Percentiles rank a stretch among this genome's conserved stretches.
These are phyloP conservation scores for Myopa testacea DNA, from an alignment of 2,888 invertebrate species.

Conservation along the genomic window DNA sequence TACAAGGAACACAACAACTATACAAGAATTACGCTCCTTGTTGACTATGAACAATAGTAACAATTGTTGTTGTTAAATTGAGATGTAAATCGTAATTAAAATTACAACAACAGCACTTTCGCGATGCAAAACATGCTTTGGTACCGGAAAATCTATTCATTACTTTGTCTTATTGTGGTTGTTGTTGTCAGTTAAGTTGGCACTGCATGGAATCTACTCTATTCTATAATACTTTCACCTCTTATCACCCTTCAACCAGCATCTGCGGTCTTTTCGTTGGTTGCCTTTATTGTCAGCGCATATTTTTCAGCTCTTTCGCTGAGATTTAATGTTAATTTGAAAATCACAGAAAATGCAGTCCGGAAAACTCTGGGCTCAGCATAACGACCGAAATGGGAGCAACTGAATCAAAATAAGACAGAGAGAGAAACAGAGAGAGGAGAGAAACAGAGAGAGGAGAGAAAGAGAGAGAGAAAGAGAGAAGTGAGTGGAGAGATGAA, in stretches of 20 bases:
- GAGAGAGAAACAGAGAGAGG: not conserved
- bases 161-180: not conserved
- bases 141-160: slow-evolving; percentile 36
- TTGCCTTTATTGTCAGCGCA: slow-evolving; percentile 24
- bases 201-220: slow-evolving; percentile 8
- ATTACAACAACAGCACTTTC: slow-evolving; percentile 19
- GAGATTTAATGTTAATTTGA: slow-evolving; percentile 39
- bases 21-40: not conserved
- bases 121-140: not conserved
- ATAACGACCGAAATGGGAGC: slow-evolving; percentile 30
- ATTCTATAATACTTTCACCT: not conserved
- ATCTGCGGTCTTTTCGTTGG: not conserved
- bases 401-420: not conserved
- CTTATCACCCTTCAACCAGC: not conserved
- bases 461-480: slow-evolving; percentile 18
- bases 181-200: not conserved
- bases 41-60: not conserved
- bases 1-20: not conserved
- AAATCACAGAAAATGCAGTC: slow-evolving; percentile 41
- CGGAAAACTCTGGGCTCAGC: slow-evolving; percentile 24
- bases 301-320: slow-evolving; percentile 19
- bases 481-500: not conserved
- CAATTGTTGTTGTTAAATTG: slow-evolving; percentile 29
- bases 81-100: slow-evolving; percentile 38
- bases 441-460: not conserved